Percentiles rank a stretch among this genome's conserved stretches.
These are phyloP conservation scores for Gymnoscopelus microlampas DNA, from an alignment of 2,797 vertebrate genomes.

Conservation along the genomic window DNA sequence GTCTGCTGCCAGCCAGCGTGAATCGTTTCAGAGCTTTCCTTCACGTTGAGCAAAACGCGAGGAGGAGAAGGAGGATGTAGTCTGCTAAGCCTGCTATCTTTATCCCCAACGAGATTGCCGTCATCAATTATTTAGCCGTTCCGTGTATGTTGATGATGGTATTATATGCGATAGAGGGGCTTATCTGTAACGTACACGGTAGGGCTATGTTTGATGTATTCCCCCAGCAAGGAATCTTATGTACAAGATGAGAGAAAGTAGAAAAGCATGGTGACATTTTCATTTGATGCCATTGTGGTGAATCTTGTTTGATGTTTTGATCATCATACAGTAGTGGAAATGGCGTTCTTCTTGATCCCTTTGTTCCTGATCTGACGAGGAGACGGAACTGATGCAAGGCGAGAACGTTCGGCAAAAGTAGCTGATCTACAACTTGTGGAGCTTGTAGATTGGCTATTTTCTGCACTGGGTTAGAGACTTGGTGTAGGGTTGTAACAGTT, in stretches of 20 bases:
- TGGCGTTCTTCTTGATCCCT: no score
- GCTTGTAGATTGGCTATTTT: no score
- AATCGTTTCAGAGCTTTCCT: constrained; percentile 57
- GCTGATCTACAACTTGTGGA: no score
- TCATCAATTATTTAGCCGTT: constrained; percentile 60
- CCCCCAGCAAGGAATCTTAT: background rate
- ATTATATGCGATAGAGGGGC: constrained; percentile 12
- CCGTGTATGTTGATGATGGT: constrained; percentile 4
- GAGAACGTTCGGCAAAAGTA: no score
- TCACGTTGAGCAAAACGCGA: constrained; percentile 28
- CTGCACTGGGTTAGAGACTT: no score
- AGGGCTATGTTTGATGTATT: constrained; percentile 5
- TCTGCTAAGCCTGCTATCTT: constrained; percentile 28
- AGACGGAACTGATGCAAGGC: no score
- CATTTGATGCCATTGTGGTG: background rate
- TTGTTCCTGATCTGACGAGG: no score
- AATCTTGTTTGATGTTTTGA: constrained; percentile 9
- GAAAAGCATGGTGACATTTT: background rate
- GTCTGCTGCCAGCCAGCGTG: constrained; percentile 60
- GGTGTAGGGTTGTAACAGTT: no score
- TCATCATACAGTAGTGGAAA: no score
- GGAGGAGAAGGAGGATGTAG: constrained; percentile 25
- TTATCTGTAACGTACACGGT: background rate
- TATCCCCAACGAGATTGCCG: constrained; percentile 29
- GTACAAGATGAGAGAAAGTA: constrained; percentile 3